Evolutionary conservation across 1,140 invertebrate genomes (phyloP).

Genomic region (Brachionus plicatilis): DNA sequence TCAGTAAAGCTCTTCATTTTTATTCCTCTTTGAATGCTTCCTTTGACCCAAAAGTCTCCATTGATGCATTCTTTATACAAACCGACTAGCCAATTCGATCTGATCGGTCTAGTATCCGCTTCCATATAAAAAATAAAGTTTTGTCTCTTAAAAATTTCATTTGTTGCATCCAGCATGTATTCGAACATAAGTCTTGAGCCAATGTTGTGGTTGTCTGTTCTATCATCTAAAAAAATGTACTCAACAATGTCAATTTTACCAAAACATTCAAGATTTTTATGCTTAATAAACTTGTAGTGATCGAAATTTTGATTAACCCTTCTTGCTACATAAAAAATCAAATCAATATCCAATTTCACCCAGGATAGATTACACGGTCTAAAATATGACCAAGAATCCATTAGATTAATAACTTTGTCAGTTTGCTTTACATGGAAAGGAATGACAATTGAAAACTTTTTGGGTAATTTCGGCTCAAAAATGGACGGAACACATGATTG

Average conservation of each 20-base stretch:
- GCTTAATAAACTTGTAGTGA: neutral
- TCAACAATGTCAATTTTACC: neutral
- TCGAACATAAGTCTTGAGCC: conserved; percentile 33
- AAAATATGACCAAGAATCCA: neutral
- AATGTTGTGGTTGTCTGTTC: neutral
- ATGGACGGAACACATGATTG: neutral
- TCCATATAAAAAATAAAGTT: conserved; percentile 19
- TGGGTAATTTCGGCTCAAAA: neutral
- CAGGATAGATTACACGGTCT: neutral
- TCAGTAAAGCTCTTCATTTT: neutral
- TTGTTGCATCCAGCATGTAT: neutral
- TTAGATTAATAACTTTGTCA: neutral
- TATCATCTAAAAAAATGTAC: neutral
- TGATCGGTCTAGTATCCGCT: neutral
- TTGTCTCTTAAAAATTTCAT: neutral
- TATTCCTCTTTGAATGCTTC: neutral
- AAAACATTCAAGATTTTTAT: neutral
- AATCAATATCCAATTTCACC: neutral
- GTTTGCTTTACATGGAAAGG: conserved; percentile 14
- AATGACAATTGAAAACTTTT: neutral
- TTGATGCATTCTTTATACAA: neutral
- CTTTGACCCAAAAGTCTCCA: conserved; percentile 18
- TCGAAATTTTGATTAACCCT: neutral
- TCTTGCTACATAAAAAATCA: neutral
- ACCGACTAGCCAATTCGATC: neutral